These are phyloP conservation scores for Drosophila kanekoi DNA, from an alignment of 2,888 invertebrate genomes.

Conservation along the genomic window DNA sequence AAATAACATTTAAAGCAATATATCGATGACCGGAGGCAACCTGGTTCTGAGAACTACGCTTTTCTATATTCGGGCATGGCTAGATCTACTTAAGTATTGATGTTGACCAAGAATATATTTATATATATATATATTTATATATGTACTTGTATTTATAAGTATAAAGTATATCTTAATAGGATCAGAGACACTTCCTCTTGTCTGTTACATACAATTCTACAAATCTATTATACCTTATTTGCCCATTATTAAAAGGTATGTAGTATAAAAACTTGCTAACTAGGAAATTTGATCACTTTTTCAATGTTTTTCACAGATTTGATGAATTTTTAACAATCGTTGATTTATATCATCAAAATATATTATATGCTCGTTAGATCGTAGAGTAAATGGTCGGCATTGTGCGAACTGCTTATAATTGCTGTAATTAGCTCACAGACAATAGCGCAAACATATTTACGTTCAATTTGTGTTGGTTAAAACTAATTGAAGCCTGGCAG, in stretches of 20 bases:
- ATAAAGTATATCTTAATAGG: no score
- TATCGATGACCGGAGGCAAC: no score
- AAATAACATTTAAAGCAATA: no score
- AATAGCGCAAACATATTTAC: not conserved
- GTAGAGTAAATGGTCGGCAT: slow-evolving; percentile 18
- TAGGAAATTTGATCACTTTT: slow-evolving; percentile 5
- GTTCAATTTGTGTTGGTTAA: slow-evolving; percentile 33
- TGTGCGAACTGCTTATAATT: slow-evolving; percentile 38
- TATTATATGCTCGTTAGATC: slow-evolving; percentile 11
- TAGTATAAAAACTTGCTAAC: slow-evolving; percentile 2
- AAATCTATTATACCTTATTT: no score
- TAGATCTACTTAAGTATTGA: no score
- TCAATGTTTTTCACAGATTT: slow-evolving; percentile 10
- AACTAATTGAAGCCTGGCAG: slow-evolving; percentile 47
- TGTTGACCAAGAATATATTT: no score
- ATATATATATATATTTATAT: no score
- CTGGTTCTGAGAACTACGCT: no score
- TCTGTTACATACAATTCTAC: no score
- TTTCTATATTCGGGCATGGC: no score
- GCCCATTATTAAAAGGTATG: not conserved
- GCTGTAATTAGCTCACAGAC: slow-evolving; percentile 49
- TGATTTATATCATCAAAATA: slow-evolving; percentile 17
- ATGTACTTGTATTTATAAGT: no score
- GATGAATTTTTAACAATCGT: slow-evolving; percentile 12
- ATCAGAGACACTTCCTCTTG: no score